A percentile compares a stretch with the other conserved stretches of the same genome.
Conservation (phyloP, 2,797 vertebrate species). For the Eptatretus atami region DNA sequence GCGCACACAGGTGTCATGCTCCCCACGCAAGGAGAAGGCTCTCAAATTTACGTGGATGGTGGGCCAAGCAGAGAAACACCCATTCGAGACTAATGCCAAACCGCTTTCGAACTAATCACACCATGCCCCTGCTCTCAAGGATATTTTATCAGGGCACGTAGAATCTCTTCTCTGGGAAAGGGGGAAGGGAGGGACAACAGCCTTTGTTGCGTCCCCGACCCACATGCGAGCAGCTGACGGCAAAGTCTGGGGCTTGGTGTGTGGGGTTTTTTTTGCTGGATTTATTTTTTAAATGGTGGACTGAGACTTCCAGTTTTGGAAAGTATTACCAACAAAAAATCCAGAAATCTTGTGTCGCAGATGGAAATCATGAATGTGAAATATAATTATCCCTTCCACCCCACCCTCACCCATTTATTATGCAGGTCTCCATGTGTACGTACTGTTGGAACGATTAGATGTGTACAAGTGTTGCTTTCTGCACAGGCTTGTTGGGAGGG, state of each 20-base stretch:
- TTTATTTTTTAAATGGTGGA: constrained; percentile 77
- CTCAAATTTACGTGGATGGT: constrained; percentile 92
- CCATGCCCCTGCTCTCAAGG: no score
- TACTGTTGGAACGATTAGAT: constrained; percentile 25
- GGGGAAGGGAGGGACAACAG: constrained; percentile 22
- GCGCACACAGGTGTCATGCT: constrained; percentile 85
- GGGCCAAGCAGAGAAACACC: constrained; percentile 61
- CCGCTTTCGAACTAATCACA: constrained; percentile 15
- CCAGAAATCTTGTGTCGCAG: constrained; percentile 12
- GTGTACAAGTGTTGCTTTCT: not conserved
- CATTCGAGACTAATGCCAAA: constrained; percentile 43
- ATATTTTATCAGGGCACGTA: constrained; percentile 11
- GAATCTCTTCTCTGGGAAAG: constrained; percentile 11
- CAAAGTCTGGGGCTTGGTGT: constrained; percentile 21
- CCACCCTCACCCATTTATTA: no score
- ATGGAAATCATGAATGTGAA: no score
- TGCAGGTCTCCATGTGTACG: constrained; percentile 20
- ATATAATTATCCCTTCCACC: no score
- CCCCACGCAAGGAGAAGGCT: constrained; percentile 93
- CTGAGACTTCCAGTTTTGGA: constrained; percentile 92
- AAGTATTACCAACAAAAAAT: constrained; percentile 42
- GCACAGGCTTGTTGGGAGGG: no score
- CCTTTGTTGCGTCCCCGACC: constrained; percentile 33
- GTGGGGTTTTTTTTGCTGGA: constrained; percentile 29
- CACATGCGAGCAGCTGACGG: constrained; percentile 22